phyloP scores from a whole-genome alignment of 2,888 invertebrate genomes.

The Polyploca ridens region DNA sequence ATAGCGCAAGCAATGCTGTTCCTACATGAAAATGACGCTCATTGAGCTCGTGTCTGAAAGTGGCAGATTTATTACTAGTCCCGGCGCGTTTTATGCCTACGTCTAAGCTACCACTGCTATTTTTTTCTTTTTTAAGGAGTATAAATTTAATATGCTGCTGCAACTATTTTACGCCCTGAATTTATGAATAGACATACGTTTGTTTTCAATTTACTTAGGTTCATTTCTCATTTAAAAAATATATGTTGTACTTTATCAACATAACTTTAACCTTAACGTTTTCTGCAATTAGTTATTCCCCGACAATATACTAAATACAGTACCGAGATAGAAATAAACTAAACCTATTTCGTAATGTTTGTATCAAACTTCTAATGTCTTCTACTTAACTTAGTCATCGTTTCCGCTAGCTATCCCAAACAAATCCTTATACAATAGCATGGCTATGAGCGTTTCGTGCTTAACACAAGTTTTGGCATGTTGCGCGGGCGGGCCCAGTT shows the following conservation, averaged over 20 bases:
- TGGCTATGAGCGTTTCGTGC: constrained; percentile 17
- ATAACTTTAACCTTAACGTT: no score
- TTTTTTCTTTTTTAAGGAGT: constrained; percentile 57
- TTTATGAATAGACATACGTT: constrained; percentile 38
- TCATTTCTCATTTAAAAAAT: no score
- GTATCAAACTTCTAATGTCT: background rate
- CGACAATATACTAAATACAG: background rate
- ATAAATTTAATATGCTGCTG: constrained; percentile 17
- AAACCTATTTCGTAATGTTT: background rate
- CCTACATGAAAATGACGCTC: constrained; percentile 32
- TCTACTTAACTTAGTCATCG: background rate
- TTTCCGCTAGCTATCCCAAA: background rate
- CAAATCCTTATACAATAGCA: background rate
- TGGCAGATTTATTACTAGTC: constrained; percentile 65
- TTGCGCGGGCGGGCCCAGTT: constrained; percentile 24
- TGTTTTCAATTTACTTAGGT: background rate
- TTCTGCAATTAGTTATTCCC: no score
- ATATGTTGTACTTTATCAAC: no score
- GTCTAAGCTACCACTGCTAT: constrained; percentile 33
- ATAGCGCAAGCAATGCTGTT: background rate
- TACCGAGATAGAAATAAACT: background rate
- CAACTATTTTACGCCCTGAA: constrained; percentile 38
- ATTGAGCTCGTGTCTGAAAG: constrained; percentile 54
- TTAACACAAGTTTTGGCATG: constrained; percentile 40
- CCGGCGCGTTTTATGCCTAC: constrained; percentile 57